Evolutionary conservation across 1,140 invertebrate genomes (phyloP).

Genomic region (Lineus longissimus): DNA sequence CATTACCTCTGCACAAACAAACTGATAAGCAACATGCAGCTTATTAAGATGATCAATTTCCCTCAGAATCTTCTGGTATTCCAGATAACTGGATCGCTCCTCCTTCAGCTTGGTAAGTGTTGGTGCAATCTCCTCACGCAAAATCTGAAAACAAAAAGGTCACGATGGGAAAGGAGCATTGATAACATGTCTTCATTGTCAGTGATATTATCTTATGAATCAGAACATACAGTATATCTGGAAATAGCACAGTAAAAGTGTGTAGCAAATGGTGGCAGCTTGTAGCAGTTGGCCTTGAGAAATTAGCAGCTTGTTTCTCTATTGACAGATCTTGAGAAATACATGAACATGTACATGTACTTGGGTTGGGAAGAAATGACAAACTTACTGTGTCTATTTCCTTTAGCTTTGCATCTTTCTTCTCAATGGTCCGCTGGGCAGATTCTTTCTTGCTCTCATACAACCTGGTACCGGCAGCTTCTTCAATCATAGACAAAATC

Average conservation of each 20-base stretch:
- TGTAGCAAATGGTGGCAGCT: too few relatives aligned
- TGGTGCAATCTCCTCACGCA: conserved; percentile 84
- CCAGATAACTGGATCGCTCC: conserved; percentile 78
- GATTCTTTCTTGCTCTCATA: conserved; percentile 92
- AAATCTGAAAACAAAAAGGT: conserved; percentile 63
- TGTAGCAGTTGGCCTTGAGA: too few relatives aligned
- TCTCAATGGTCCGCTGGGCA: conserved; percentile 83
- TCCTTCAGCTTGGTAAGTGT: conserved; percentile 81
- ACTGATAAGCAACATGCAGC: conserved; percentile 75
- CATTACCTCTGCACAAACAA: conserved; percentile 58
- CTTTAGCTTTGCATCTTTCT: conserved; percentile 86
- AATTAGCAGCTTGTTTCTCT: too few relatives aligned
- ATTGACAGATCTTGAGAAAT: too few relatives aligned
- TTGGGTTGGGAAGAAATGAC: too few relatives aligned
- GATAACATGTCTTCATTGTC: background rate
- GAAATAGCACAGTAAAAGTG: background rate
- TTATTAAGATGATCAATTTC: conserved; percentile 81
- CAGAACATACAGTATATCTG: background rate
- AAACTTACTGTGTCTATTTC: conserved; percentile 80
- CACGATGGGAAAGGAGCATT: background rate
- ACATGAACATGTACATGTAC: too few relatives aligned
- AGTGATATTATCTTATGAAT: background rate
- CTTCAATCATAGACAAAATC: conserved; percentile 98
- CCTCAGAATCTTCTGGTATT: conserved; percentile 75
- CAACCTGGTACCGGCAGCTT: conserved; percentile 96